phyloP scores from a whole-genome alignment of 2,113 vertebrate species.

The Phoenicopterus ruber region DNA sequence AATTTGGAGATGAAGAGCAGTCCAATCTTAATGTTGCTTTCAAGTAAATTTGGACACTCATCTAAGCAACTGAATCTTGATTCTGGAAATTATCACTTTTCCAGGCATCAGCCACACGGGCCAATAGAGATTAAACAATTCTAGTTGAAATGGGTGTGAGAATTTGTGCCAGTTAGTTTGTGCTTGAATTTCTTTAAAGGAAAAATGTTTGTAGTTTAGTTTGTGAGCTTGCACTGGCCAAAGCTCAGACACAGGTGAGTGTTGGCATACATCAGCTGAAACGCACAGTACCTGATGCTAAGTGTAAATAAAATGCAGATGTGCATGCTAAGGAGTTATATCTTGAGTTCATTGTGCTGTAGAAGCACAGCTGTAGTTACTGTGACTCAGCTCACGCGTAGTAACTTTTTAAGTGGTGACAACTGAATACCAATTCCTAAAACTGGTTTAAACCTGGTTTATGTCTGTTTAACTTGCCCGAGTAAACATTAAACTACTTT shows the following conservation, averaged over 20 bases:
- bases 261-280: neutral
- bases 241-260: neutral
- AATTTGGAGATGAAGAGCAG: neutral
- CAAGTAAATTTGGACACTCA: neutral
- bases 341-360: neutral
- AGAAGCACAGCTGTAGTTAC: neutral
- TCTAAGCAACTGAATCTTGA: neutral
- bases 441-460: neutral
- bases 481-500: neutral
- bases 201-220: too few species aligned
- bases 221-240: neutral
- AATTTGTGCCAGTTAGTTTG: neutral
- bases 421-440: neutral
- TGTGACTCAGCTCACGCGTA: neutral
- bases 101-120: neutral
- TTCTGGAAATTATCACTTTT: neutral
- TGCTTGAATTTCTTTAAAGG: too few species aligned
- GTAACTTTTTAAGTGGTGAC: neutral
- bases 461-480: neutral
- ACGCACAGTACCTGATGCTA: neutral
- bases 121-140: neutral
- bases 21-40: neutral
- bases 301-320: neutral
- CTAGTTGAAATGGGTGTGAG: neutral
- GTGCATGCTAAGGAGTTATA: neutral